Conservation (phyloP, 2,113 vertebrate genomes). For the Zosterops japonicus region DNA sequence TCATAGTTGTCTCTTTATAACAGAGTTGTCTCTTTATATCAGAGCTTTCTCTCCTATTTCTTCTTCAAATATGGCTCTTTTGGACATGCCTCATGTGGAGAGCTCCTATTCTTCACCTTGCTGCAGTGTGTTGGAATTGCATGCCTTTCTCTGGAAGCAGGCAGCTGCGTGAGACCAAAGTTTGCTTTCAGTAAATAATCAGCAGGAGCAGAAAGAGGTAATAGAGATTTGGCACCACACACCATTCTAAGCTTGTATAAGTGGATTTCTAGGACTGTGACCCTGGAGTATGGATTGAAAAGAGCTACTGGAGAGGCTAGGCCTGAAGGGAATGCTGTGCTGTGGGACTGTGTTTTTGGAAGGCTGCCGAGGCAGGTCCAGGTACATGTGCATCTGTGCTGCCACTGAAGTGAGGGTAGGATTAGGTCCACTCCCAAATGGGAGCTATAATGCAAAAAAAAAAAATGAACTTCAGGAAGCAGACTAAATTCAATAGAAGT, state of each 20-base stretch:
- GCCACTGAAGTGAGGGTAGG: not conserved
- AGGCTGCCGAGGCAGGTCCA: not conserved
- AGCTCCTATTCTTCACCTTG: accelerated
- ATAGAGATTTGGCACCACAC: not conserved
- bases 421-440: not conserved
- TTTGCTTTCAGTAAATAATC: slow-evolving; percentile 28
- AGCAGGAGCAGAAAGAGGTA: not conserved
- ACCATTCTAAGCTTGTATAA: not conserved
- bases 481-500: not conserved
- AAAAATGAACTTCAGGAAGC: not conserved
- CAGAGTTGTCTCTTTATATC: not conserved
- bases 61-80: not conserved
- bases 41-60: not conserved
- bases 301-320: not conserved
- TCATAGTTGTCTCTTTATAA: not conserved
- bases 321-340: not conserved
- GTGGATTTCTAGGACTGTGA: slow-evolving; percentile 9
- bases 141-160: not conserved
- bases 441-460: not conserved
- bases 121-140: not conserved
- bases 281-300: not conserved
- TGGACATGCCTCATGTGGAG: not conserved
- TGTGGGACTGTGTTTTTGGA: not conserved
- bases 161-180: not conserved
- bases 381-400: not conserved